A percentile compares a stretch with the other conserved stretches of the same genome.
phyloP scores from a whole-genome alignment of 2,888 invertebrate genomes.

The Acrobasis repandana region DNA sequence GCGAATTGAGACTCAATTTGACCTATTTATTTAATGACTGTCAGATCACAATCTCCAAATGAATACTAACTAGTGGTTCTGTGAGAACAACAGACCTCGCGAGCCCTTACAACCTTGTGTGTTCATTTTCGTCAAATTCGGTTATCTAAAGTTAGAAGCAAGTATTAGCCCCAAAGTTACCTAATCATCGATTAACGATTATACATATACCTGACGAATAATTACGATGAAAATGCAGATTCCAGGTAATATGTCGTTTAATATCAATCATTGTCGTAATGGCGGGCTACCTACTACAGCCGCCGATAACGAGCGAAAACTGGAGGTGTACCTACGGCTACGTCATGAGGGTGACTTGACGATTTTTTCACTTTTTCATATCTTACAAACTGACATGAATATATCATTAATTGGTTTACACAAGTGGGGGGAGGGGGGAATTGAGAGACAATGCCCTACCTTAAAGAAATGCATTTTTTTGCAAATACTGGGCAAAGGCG shows the following conservation, averaged over 20 bases:
- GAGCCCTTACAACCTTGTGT: too few species aligned
- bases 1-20: too few species aligned
- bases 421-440: too few species aligned
- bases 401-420: too few species aligned
- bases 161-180: background rate
- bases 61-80: too few species aligned
- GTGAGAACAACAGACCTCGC: too few species aligned
- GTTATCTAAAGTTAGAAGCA: background rate
- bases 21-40: too few species aligned
- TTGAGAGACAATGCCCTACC: too few species aligned
- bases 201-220: constrained; percentile 4
- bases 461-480: too few species aligned
- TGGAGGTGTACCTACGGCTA: background rate
- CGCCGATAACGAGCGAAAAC: background rate
- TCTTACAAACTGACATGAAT: too few species aligned
- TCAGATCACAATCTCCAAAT: too few species aligned
- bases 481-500: too few species aligned
- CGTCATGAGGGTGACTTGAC: background rate
- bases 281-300: background rate
- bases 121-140: background rate
- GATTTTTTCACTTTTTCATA: background rate
- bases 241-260: constrained; percentile 33
- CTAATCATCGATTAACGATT: background rate
- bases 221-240: constrained; percentile 31
- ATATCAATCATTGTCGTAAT: constrained; percentile 33